Conservation (phyloP, 2,113 vertebrate genomes). For the Numenius arquata region DNA sequence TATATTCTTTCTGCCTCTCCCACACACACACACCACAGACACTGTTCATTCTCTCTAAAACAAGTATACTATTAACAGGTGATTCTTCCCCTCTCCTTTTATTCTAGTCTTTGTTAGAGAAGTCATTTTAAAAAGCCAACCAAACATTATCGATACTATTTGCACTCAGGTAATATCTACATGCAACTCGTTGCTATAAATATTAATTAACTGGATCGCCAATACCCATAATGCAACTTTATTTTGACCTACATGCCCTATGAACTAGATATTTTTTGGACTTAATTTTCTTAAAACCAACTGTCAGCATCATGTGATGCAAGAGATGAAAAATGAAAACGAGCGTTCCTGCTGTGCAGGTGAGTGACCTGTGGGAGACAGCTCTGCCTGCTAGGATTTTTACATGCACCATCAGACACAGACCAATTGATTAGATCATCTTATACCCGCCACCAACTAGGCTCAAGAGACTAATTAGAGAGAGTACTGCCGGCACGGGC, state of each 20-base stretch:
- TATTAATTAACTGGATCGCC: constrained; percentile 79
- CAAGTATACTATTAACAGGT: constrained; percentile 16
- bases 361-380: constrained; percentile 84
- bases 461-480: constrained; percentile 90
- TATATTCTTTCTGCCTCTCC: background rate
- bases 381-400: constrained; percentile 80
- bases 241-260: constrained; percentile 78
- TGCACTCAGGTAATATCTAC: constrained; percentile 69
- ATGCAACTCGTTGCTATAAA: constrained; percentile 70
- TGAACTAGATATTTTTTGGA: constrained; percentile 81
- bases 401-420: constrained; percentile 81
- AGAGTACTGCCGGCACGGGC: constrained; percentile 83
- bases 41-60: background rate
- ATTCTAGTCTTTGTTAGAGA: constrained; percentile 23
- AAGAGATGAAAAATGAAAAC: constrained; percentile 82
- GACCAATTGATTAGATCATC: constrained; percentile 89
- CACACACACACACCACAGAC: background rate
- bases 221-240: constrained; percentile 82
- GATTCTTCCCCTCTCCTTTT: constrained; percentile 28
- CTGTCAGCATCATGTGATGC: constrained; percentile 79
- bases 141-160: constrained; percentile 65
- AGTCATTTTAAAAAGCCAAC: constrained; percentile 33
- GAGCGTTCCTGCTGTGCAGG: constrained; percentile 78
- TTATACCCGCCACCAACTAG: constrained; percentile 84
- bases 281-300: constrained; percentile 81